Conservation (phyloP, 2,888 invertebrate genomes). For the Pyrrhia umbra region DNA sequence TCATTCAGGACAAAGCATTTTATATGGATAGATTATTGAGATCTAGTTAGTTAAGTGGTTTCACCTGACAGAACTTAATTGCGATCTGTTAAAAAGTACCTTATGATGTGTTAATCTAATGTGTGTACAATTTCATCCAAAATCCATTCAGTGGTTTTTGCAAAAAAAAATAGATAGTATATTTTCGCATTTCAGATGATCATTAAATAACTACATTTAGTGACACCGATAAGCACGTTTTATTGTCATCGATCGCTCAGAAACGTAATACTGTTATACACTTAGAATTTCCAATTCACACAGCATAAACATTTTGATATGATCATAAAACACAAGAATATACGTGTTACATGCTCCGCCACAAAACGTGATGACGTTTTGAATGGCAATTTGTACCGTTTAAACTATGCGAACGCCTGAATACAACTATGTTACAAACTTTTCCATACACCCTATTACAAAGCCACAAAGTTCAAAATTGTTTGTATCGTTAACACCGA, state of each 20-base stretch:
- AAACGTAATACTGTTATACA: slow-evolving; percentile 24
- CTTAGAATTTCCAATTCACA: slow-evolving; percentile 62
- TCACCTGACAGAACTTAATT: no score
- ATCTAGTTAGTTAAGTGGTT: no score
- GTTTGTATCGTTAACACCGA: slow-evolving; percentile 53
- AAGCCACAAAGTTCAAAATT: slow-evolving; percentile 60
- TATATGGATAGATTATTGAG: no score
- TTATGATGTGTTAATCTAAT: no score
- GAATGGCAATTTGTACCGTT: slow-evolving; percentile 79
- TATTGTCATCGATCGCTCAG: slow-evolving; percentile 12
- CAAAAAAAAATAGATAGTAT: no score
- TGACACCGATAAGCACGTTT: not conserved
- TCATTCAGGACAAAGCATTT: no score
- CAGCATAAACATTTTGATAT: slow-evolving; percentile 70
- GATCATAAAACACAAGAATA: slow-evolving; percentile 67
- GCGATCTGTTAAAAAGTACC: no score
- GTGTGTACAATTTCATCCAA: no score
- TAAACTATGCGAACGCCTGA: slow-evolving; percentile 68
- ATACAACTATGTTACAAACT: slow-evolving; percentile 62
- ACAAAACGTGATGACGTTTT: slow-evolving; percentile 77
- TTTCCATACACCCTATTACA: slow-evolving; percentile 57
- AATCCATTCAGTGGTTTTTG: no score
- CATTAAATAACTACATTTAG: not conserved
- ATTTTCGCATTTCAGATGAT: no score
- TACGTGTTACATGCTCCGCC: slow-evolving; percentile 67